A percentile compares a stretch with the other conserved stretches of the same genome.
phyloP scores from a whole-genome alignment of 2,888 invertebrate species.

The Conchocele bisecta region DNA sequence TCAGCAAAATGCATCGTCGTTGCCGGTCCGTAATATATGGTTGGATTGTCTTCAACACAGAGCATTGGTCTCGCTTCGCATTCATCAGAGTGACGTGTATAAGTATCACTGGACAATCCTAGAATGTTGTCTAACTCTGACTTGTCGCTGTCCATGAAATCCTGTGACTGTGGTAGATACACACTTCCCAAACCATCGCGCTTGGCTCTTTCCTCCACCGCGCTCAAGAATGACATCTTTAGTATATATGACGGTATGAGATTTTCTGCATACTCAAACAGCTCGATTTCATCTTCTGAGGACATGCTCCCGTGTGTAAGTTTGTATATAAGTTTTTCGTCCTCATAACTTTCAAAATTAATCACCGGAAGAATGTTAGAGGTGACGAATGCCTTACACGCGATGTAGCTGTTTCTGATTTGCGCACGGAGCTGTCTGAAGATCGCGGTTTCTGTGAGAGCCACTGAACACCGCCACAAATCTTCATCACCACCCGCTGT shows the following conservation, averaged over 20 bases:
- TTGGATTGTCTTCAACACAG: no score
- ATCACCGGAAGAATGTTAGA: constrained; percentile 28
- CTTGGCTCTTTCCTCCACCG: constrained; percentile 28
- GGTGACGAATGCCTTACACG: constrained; percentile 30
- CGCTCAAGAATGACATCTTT: constrained; percentile 48
- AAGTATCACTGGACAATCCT: no score
- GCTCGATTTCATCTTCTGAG: constrained; percentile 22
- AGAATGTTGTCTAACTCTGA: no score
- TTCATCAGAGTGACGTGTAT: no score
- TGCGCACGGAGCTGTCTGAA: constrained; percentile 33
- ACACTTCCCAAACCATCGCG: constrained; percentile 15
- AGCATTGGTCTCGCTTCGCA: no score
- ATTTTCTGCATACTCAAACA: constrained; percentile 22
- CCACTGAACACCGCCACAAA: constrained; percentile 50
- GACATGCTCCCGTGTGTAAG: neutral
- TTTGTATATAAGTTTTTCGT: constrained; percentile 7
- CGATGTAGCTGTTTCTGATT: constrained; percentile 48
- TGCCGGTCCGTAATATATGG: constrained; percentile 31
- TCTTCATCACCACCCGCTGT: constrained; percentile 29
- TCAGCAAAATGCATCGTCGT: constrained; percentile 1
- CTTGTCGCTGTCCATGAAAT: no score
- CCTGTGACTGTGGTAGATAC: no score
- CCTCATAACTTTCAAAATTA: constrained; percentile 28
- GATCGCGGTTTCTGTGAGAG: constrained; percentile 43
- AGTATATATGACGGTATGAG: constrained; percentile 47